Evolutionary conservation across 2,888 invertebrate species (phyloP).

Genomic region (Megamerina dolium): DNA sequence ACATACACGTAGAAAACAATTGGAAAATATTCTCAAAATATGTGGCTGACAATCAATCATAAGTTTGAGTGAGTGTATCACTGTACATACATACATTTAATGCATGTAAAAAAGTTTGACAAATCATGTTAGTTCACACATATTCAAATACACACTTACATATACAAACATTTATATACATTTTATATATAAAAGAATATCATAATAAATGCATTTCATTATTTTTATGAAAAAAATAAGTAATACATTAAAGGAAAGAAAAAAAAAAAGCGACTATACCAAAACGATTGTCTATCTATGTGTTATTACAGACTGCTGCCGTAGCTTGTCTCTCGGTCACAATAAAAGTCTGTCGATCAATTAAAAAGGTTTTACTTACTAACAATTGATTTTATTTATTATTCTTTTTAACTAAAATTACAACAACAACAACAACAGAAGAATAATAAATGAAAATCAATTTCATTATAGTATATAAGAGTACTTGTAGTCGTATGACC

Average conservation of each 20-base stretch:
- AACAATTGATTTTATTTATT: too few relatives aligned
- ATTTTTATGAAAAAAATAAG: background rate
- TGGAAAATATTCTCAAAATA: conserved; percentile 6
- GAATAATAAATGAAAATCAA: too few relatives aligned
- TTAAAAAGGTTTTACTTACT: too few relatives aligned
- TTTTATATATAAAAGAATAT: background rate
- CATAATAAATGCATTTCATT: background rate
- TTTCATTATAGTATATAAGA: too few relatives aligned
- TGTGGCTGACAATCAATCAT: conserved; percentile 37
- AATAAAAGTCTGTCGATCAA: too few relatives aligned
- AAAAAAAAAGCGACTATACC: background rate
- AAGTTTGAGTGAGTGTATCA: background rate
- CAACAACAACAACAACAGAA: too few relatives aligned
- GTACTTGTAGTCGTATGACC: too few relatives aligned
- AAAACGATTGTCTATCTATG: too few relatives aligned
- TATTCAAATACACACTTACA: background rate
- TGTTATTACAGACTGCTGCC: too few relatives aligned
- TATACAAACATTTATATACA: background rate
- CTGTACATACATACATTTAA: too few relatives aligned
- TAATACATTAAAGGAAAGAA: conserved; percentile 3
- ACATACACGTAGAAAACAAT: conserved; percentile 1
- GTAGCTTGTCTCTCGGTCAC: too few relatives aligned
- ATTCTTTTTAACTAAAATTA: too few relatives aligned
- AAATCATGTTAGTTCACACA: background rate
- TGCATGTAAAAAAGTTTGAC: conserved; percentile 20